Evolutionary conservation across 2,113 vertebrate species (phyloP), one percentile per base, ranked within the genome.

Genomic region (Hippocampus mohnikei): DNA sequence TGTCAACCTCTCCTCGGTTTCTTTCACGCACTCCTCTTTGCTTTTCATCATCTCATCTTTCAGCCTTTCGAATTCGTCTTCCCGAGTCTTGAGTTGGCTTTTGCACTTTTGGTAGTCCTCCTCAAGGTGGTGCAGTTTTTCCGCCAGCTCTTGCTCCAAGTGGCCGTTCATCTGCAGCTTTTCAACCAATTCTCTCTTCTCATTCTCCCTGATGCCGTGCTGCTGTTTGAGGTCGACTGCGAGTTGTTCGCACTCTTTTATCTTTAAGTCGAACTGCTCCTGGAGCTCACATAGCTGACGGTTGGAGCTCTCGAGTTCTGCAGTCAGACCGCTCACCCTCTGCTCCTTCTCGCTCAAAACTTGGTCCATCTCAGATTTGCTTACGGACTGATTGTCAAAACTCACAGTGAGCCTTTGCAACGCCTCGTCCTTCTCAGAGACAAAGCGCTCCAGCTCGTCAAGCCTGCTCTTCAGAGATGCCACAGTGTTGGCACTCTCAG

Each of bases 341-440:
- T 94, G 92, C 84, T 96, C 94, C 65, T 91, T 95, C 74, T 90
- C 90, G 44, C 71, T 93, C 76, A 94, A 84, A 41, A 91, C 90
- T 79, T 95, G 92, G 84, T 95, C 93, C 87, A 95, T 88, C 84
- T 95, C 94, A 78, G 91, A 91, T 91, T 92, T 87, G 90, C 90
- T 74, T 91, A 88, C 73, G 68, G 92, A 84, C 85, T 95, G 94
- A 86, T 93, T 91, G 90, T 92, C 91, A 63, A 95, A 85, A 58
- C 91, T 92, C 42, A 91, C 90, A 27, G 87, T 91, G 71, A 96
- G 61, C 67, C 73, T 87, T 56, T 85, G 85, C 69, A 97, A 73
- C 44, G 93, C 87, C 50, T 93, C 92, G 5, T 93, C 94, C 87
- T 95, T 97, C 46, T 92, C 90, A 1, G 2, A 73, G 12, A 90